Conservation (phyloP, 2,888 invertebrate species). For the Phortica okadai region DNA sequence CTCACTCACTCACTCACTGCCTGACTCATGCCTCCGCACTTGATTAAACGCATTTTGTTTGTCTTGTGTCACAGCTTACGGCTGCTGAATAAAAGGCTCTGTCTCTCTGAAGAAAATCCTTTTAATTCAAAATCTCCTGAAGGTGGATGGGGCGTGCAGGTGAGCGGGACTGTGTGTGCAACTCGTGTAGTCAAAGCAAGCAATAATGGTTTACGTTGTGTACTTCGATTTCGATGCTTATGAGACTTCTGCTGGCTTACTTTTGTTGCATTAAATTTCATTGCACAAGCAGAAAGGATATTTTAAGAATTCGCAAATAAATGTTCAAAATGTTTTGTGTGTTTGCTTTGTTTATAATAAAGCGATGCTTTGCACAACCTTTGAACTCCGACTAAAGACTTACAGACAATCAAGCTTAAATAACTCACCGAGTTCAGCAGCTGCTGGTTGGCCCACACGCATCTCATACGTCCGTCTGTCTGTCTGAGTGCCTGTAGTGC, state of each 20-base stretch:
- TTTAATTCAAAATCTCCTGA: too few species aligned
- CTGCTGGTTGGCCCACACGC: not conserved
- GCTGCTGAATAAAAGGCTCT: too few species aligned
- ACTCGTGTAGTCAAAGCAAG: too few species aligned
- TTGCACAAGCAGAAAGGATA: not conserved
- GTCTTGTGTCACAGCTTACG: not conserved
- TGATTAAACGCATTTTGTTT: not conserved
- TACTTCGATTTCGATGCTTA: too few species aligned
- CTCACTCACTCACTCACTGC: not conserved
- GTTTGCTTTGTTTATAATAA: not conserved
- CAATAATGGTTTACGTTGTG: too few species aligned
- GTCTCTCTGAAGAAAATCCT: too few species aligned
- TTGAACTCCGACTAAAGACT: constrained; percentile 17
- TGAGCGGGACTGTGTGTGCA: too few species aligned
- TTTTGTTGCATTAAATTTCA: too few species aligned
- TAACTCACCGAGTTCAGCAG: too few species aligned
- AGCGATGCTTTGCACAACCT: constrained; percentile 7
- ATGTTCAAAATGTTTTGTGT: not conserved
- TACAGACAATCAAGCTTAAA: not conserved
- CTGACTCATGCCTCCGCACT: not conserved
- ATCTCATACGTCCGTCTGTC: not conserved
- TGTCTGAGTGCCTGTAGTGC: not conserved
- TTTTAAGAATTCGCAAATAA: not conserved
- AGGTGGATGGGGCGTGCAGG: too few species aligned
- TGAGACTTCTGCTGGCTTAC: too few species aligned